Evolutionary conservation across 2,797 vertebrate genomes (phyloP).

Genomic region (Galago senegalensis): DNA sequence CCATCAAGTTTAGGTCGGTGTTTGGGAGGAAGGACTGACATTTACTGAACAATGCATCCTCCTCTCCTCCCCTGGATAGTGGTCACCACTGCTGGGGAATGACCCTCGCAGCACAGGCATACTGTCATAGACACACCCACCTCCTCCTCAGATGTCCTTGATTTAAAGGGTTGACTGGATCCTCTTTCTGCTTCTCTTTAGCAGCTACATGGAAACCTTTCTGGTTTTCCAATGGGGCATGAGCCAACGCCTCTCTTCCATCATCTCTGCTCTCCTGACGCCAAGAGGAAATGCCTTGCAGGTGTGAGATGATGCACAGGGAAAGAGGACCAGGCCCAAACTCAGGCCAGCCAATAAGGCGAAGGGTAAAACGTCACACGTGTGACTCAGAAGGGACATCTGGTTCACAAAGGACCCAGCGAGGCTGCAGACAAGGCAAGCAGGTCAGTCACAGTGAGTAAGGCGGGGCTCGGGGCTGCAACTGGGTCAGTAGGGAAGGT

Average conservation of each 20-base stretch:
- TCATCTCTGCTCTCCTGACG: not conserved
- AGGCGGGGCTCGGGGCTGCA: not conserved
- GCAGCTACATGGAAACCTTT: not conserved
- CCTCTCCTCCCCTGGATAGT: not conserved
- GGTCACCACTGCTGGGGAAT: not conserved
- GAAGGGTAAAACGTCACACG: not conserved
- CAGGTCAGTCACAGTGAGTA: not conserved
- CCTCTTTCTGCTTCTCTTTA: not conserved
- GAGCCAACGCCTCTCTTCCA: not conserved
- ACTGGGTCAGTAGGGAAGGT: not conserved
- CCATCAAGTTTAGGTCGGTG: not conserved
- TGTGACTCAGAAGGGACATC: not conserved
- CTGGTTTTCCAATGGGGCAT: not conserved
- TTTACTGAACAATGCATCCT: not conserved
- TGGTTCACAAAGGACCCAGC: not conserved
- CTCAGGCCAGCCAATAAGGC: not conserved
- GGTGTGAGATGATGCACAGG: not conserved
- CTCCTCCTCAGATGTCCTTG: not conserved
- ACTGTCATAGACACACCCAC: not conserved
- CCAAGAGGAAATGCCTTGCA: not conserved
- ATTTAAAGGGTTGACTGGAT: not conserved
- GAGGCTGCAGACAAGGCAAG: not conserved
- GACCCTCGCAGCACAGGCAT: not conserved
- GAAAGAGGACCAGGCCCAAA: not conserved
- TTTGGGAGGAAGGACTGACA: not conserved